Base-by-base conservation (phyloP, 2,797 vertebrate genomes). In the Tokudaia muenninki region DNA sequence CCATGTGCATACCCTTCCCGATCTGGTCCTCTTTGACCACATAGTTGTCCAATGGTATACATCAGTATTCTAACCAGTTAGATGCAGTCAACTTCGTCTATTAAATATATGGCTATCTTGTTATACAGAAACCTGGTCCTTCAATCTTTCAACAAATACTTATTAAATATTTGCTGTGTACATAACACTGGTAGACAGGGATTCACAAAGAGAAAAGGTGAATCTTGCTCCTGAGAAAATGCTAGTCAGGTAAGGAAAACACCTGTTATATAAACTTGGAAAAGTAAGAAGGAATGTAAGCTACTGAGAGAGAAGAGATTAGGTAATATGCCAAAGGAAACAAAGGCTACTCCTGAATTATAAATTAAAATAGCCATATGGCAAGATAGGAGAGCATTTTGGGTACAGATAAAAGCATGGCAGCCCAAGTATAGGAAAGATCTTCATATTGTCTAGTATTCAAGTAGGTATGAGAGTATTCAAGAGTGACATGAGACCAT, bases 361-460 rank as follows among this genome's bases (percentile, higher is more conserved):
- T 63, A 95, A 92, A 41, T 70, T 81, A 70, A 94, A 94, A 41
- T 84, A 55, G 26, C 59, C 50, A 29, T 31, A 21, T 78, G 55
- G 12, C 12, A 50, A 88, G 41, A 13, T 37, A 67, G 94, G 16
- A 86, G 12, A 72, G 5, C 17, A 79, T 81, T 78, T 21, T 21
- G 80, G 52, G 72, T 1, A 3, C 10, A 87, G 44, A 55, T 87
- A 47, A 87, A 95, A 37, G 37, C 10, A 44, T 34, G 26, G 41
- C 82, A 16, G 4, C 37, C 11, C 6, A 75, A 10, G 4, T 26
- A 6, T 21, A 50, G 22, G 16, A 79, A 82, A 80, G 17, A 75
- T 92, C 47, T 87, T 37, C 31, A n/a, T 80, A 44, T 11, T 12
- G 47, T 87, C 47, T 65, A 37, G 26, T 57, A 41, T 14, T 67